Base-by-base conservation (phyloP, 2,888 invertebrate species). In the Raillietiella orientalis region DNA sequence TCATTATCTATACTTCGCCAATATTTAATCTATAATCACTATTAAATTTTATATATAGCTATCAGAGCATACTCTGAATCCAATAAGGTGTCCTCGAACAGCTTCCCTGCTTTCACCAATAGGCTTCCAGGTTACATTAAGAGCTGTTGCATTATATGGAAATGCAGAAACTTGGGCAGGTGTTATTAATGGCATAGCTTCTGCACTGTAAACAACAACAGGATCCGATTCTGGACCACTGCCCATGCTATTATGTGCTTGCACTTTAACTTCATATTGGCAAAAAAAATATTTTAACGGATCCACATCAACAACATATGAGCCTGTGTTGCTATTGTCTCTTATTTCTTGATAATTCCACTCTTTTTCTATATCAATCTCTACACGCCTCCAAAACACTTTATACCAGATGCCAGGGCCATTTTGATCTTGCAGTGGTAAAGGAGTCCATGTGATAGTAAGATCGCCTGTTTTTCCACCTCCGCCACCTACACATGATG, bases 391-490 rank as follows among this genome's bases (percentile, higher is more conserved):
- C 70, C 74, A 84, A 42, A 66, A 84, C 33, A 87, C 59, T 43
- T 69, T 72, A 45, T 90, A 90, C 42, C 72, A 66, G 33, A 84
- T 65, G 21, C 70, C 72, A 14, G 69, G 69, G 1, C 72, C 82
- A 43, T 84, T 77, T 44, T 82, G 79, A 35, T 79, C 61, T 31
- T 70, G 58, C 0, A 59, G 47, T 31, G 60, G 54, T 15, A 84
- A 42, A 1, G 74, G 66, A 35, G 47, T 56, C 87, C 87, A 90
- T 0, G 62, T 70, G 26, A 93, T 75, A 1, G 74, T 71, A 3
- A 93, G 58, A 41, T 82, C 82, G 0, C 87, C 84, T 32, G 79
- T 75, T 47, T 84, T 87, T 8, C 87, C 87, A 22, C 87, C 87
- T 4, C 90, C 90, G 1, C 90, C 87, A 10, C 72, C 62, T 20